phyloP scores from a whole-genome alignment of 1,140 invertebrate genomes.

The Drosophila arizonae region DNA sequence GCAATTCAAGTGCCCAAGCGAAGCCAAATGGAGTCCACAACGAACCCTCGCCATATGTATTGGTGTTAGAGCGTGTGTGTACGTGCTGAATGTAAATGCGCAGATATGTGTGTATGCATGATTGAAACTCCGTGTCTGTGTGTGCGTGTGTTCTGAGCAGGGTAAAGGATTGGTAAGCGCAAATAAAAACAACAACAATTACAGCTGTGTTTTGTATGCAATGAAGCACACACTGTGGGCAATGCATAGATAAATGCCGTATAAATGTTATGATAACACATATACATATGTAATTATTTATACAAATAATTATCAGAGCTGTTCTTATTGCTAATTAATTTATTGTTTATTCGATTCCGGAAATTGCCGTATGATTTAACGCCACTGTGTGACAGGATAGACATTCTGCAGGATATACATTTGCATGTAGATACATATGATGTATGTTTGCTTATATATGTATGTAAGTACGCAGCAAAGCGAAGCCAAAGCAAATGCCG shows the following conservation, averaged over 20 bases:
- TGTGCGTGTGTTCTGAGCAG: constrained; percentile 15
- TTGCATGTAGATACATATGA: no score
- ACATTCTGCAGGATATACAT: constrained; percentile 63
- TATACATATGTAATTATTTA: not conserved
- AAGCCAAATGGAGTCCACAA: constrained; percentile 76
- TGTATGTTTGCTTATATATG: not conserved
- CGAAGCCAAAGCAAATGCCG: constrained; percentile 68
- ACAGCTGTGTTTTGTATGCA: constrained; percentile 60
- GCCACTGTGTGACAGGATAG: constrained; percentile 52
- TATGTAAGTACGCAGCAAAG: constrained; percentile 14
- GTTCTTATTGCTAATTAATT: no score
- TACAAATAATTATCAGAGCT: not conserved
- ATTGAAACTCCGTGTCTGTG: not conserved
- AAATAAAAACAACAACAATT: constrained; percentile 70
- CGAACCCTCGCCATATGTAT: constrained; percentile 35
- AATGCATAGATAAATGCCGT: not conserved
- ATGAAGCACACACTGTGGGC: constrained; percentile 47
- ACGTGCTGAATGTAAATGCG: constrained; percentile 15
- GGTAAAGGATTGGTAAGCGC: constrained; percentile 47
- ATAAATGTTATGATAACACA: not conserved
- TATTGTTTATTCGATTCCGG: not conserved
- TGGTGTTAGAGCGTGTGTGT: constrained; percentile 19
- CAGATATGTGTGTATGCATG: constrained; percentile 13
- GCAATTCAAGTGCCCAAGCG: constrained; percentile 51
- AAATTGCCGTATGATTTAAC: not conserved